These are phyloP conservation scores for Dipodomys spectabilis DNA, from an alignment of 2,113 vertebrate genomes.

Conservation along the genomic window DNA sequence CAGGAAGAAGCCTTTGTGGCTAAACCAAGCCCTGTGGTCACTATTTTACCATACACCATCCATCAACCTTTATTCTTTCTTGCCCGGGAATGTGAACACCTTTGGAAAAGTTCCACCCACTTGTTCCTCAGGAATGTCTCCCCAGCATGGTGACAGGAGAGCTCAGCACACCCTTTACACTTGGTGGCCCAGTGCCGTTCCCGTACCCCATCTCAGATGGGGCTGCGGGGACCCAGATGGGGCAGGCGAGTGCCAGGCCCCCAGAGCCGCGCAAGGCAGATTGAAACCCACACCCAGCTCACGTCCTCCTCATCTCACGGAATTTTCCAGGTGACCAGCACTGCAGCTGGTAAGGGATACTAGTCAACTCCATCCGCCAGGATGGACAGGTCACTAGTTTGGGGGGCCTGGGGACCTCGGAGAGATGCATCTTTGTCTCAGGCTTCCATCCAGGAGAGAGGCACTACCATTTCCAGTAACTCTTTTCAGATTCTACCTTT, in stretches of 20 bases:
- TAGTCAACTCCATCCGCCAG: rapidly evolving
- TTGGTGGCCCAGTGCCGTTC: no score
- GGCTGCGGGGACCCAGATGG: neutral
- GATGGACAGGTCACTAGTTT: neutral
- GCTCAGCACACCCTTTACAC: no score
- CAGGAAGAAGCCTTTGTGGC: no score
- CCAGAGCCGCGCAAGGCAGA: no score
- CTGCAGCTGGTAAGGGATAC: neutral
- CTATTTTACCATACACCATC: neutral
- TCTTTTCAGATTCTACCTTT: neutral
- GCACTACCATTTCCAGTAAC: neutral
- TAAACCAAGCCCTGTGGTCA: no score
- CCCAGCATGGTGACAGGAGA: neutral
- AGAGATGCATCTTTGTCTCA: neutral
- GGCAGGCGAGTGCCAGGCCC: no score
- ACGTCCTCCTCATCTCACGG: rapidly evolving
- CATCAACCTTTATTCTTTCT: neutral
- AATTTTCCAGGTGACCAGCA: rapidly evolving
- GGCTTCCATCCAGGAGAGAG: rapidly evolving
- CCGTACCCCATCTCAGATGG: neutral
- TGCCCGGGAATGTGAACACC: no score
- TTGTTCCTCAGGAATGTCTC: neutral
- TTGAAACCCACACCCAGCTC: no score
- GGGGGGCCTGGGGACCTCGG: neutral
- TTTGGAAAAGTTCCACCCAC: no score